Conservation (phyloP, 2,113 vertebrate genomes). For the Apeltes quadracus region DNA sequence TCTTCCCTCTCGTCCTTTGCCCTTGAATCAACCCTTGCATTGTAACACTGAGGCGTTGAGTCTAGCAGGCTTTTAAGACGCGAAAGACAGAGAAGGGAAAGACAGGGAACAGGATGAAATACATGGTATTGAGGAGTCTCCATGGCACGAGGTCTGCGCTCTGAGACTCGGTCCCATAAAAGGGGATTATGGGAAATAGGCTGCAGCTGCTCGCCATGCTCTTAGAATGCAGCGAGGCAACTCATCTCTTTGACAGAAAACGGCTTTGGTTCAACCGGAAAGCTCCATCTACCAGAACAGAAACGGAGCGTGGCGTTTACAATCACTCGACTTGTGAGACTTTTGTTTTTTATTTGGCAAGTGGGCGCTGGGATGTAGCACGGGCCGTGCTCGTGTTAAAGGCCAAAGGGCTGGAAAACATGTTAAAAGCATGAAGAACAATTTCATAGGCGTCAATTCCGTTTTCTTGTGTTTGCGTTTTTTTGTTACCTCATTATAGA, state of each 20-base stretch:
- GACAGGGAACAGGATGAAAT: slow-evolving; percentile 2
- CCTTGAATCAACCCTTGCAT: slow-evolving; percentile 63
- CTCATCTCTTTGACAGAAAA: slow-evolving; percentile 55
- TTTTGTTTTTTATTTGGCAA: slow-evolving; percentile 16
- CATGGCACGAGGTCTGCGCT: slow-evolving; percentile 44
- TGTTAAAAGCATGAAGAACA: neutral
- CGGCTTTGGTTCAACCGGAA: slow-evolving; percentile 34
- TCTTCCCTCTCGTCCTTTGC: slow-evolving; percentile 52
- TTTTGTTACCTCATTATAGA: neutral
- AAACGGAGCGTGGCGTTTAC: slow-evolving; percentile 2
- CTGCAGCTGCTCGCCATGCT: slow-evolving; percentile 52
- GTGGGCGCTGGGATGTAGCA: neutral
- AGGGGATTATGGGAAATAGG: slow-evolving; percentile 66
- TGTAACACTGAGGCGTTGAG: slow-evolving; percentile 62
- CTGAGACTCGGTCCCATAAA: slow-evolving; percentile 55
- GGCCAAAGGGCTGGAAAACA: neutral
- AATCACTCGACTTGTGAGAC: slow-evolving; percentile 8
- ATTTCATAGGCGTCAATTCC: neutral
- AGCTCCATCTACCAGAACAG: neutral
- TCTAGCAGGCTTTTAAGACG: slow-evolving; percentile 62
- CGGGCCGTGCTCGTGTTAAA: neutral
- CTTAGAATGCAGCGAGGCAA: slow-evolving; percentile 50
- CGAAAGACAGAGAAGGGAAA: slow-evolving; percentile 22
- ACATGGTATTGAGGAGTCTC: slow-evolving; percentile 23
- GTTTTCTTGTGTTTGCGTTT: neutral